These are phyloP conservation scores for Lophius americanus DNA, from an alignment of 2,797 vertebrate genomes.

Conservation along the genomic window DNA sequence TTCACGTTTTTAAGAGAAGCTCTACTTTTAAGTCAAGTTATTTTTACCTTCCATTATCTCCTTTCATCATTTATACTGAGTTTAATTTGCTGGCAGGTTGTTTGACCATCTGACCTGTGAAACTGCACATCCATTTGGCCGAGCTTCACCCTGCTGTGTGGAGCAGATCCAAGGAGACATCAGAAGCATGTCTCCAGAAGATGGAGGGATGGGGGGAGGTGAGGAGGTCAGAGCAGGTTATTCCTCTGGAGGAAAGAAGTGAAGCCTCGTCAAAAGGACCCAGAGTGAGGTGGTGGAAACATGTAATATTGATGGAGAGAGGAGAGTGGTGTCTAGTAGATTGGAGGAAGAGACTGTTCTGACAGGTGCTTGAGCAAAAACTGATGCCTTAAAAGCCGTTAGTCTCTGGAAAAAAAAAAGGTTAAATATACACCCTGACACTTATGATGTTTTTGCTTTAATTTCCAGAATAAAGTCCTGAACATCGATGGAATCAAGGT, in stretches of 20 bases:
- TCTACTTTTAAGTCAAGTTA: background rate
- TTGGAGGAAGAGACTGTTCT: conserved; percentile 28
- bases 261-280: conserved; percentile 49
- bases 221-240: conserved; percentile 36
- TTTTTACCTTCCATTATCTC: conserved; percentile 1
- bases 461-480: conserved; percentile 95
- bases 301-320: conserved; percentile 64
- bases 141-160: conserved; percentile 20
- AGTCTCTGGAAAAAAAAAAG: conserved; percentile 2
- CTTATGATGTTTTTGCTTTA: conserved; percentile 39
- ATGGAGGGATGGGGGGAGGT: conserved; percentile 7
- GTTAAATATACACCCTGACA: conserved; percentile 20
- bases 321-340: conserved; percentile 19
- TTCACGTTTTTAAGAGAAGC: background rate
- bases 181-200: conserved; percentile 31
- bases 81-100: conserved; percentile 12
- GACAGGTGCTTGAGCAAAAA: conserved; percentile 28
- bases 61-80: conserved; percentile 11
- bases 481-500: conserved; percentile 92
- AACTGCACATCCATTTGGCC: conserved; percentile 12
- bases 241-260: conserved; percentile 45
- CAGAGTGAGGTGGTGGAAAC: conserved; percentile 41
- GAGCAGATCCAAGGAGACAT: conserved; percentile 40
- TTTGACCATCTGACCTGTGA: conserved; percentile 33
- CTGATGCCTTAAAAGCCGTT: conserved; percentile 8